Conservation (phyloP, 2,113 vertebrate genomes). For the Leptobrachium ailaonicum region DNA sequence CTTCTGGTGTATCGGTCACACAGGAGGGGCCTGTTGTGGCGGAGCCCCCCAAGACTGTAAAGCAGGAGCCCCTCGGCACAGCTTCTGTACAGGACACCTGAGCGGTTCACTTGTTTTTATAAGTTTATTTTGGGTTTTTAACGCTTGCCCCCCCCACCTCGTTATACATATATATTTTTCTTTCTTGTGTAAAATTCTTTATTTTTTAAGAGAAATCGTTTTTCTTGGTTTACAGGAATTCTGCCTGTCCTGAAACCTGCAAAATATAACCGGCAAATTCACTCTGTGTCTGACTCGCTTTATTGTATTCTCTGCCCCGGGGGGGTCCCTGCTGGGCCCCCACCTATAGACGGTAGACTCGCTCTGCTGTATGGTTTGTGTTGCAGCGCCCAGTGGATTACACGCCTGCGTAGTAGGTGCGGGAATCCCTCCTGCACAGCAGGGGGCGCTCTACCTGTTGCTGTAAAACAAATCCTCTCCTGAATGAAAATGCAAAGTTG, state of each 20-base stretch:
- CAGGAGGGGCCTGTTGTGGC: no score
- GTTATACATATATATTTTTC: slow-evolving; percentile 3
- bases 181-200: slow-evolving; percentile 21
- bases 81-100: no score
- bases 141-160: neutral
- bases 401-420: no score
- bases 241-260: slow-evolving; percentile 22
- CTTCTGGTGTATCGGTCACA: no score
- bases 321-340: neutral
- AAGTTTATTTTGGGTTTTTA: neutral
- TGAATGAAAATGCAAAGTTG: no score
- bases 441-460: no score
- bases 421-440: no score
- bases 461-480: no score
- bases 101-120: no score
- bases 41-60: no score
- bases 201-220: slow-evolving; percentile 38
- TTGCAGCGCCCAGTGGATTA: no score
- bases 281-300: neutral
- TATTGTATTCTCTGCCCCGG: neutral
- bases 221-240: neutral
- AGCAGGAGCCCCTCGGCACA: no score
- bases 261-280: slow-evolving; percentile 30
- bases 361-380: neutral
- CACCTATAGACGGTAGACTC: neutral